Percentiles rank a stretch among this genome's conserved stretches.
Conservation (phyloP, 2,113 vertebrate genomes). For the Rhineura floridana region DNA sequence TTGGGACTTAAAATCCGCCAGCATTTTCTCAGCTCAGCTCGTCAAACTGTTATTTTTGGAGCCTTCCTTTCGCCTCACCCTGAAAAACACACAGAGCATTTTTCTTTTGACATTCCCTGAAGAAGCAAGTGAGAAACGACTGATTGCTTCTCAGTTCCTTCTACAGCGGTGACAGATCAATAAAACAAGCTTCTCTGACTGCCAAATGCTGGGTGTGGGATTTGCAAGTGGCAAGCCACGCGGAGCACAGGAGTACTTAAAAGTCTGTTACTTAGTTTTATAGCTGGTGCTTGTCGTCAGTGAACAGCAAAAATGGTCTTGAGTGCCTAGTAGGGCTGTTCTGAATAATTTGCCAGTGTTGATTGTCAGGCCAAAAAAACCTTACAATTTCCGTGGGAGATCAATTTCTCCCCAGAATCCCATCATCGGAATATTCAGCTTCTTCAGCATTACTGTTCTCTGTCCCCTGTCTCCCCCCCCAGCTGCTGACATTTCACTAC, state of each 20-base stretch:
- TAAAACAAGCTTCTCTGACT: conserved; percentile 30
- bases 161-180: conserved; percentile 11
- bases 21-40: background rate
- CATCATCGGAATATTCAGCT: no score
- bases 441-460: background rate
- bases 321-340: background rate
- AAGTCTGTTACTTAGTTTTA: background rate
- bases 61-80: background rate
- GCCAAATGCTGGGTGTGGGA: background rate
- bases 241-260: background rate
- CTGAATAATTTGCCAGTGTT: background rate
- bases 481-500: background rate
- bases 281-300: background rate
- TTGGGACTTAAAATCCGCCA: background rate
- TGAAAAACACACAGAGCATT: conserved; percentile 21
- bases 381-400: background rate
- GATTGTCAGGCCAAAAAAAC: background rate
- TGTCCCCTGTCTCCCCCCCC: background rate
- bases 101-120: conserved; percentile 7
- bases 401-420: background rate
- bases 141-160: conserved; percentile 32
- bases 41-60: conserved; percentile 16
- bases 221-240: rapidly evolving
- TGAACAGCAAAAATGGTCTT: background rate
- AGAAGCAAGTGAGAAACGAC: conserved; percentile 17